These are phyloP conservation scores for Homalodisca vitripennis DNA, from an alignment of 1,140 invertebrate species.

Conservation along the genomic window DNA sequence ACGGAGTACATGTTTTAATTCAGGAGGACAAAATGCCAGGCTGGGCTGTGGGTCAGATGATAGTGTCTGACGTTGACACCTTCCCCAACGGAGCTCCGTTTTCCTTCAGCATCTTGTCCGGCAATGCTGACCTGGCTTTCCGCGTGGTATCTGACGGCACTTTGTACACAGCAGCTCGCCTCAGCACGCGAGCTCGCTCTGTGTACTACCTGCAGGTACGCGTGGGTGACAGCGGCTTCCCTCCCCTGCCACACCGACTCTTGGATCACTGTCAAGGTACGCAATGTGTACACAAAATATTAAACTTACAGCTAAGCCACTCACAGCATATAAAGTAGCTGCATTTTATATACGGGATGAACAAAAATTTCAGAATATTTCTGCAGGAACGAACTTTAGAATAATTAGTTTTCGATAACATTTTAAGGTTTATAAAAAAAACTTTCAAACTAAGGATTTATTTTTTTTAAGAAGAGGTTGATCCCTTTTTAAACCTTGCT, in stretches of 20 bases:
- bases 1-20: not conserved
- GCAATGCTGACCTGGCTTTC: constrained; percentile 85
- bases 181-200: constrained; percentile 83
- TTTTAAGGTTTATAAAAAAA: not conserved
- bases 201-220: constrained; percentile 80
- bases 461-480: no score
- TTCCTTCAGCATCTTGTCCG: constrained; percentile 83
- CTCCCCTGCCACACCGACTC: constrained; percentile 84
- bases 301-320: no score
- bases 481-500: no score
- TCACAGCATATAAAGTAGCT: not conserved
- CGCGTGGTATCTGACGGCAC: constrained; percentile 81
- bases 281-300: no score
- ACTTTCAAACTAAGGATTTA: not conserved
- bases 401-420: not conserved
- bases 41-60: constrained; percentile 75
- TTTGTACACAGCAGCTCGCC: constrained; percentile 78
- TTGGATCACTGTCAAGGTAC: constrained; percentile 72
- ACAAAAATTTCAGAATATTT: not conserved
- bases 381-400: not conserved
- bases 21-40: constrained; percentile 84
- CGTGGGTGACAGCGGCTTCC: constrained; percentile 92
- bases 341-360: not conserved
- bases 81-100: constrained; percentile 86
- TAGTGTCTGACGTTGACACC: constrained; percentile 81